Conservation (phyloP, 2,797 vertebrate species). For the Squalus acanthias region DNA sequence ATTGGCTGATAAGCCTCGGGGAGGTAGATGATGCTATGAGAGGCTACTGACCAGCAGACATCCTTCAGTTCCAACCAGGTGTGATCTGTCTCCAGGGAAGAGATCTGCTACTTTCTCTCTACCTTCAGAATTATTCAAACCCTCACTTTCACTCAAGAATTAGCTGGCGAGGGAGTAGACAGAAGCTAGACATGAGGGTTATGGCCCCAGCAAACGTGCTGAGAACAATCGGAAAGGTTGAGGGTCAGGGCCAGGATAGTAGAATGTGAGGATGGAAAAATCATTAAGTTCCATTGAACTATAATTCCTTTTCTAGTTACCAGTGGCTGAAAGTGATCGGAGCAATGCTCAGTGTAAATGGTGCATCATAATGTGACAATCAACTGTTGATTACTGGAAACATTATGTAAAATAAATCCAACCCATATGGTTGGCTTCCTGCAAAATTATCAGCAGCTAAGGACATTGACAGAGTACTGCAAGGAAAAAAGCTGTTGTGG, state of each 20-base stretch:
- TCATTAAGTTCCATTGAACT: neutral
- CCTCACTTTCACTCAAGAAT: neutral
- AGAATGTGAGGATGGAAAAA: neutral
- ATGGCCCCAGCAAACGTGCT: neutral
- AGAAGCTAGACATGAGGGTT: too few species aligned
- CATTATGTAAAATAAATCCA: neutral
- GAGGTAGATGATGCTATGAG: neutral
- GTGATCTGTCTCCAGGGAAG: neutral
- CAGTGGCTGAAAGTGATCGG: neutral
- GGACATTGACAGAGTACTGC: neutral
- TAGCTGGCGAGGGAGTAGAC: too few species aligned
- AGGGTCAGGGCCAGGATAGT: neutral
- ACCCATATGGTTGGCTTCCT: neutral
- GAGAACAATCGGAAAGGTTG: neutral
- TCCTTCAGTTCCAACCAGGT: neutral
- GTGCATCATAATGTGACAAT: neutral
- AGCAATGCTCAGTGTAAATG: neutral
- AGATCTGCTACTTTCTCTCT: neutral
- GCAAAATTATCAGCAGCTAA: neutral
- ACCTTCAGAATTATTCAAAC: neutral
- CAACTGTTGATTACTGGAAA: neutral
- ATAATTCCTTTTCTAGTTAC: neutral
- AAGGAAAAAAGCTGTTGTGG: neutral
- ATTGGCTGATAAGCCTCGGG: neutral
- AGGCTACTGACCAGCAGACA: neutral